Conservation (phyloP, 1,140 invertebrate genomes). For the Ceratina japonica region DNA sequence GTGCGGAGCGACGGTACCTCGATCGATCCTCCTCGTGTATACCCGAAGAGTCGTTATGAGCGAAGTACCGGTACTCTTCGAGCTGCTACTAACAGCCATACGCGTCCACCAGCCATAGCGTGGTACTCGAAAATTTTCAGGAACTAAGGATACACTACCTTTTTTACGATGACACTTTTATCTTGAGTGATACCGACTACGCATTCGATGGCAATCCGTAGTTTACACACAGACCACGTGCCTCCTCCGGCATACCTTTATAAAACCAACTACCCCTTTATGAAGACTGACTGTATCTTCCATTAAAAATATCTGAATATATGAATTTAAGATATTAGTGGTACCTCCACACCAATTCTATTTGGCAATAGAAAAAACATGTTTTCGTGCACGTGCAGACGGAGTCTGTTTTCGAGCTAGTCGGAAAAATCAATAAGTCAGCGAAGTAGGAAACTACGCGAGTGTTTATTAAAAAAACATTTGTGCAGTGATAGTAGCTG, state of each 20-base stretch:
- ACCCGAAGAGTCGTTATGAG: slow-evolving; percentile 57
- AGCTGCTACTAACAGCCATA: slow-evolving; percentile 51
- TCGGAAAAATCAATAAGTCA: not conserved
- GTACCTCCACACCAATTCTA: too few relatives aligned
- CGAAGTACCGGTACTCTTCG: slow-evolving; percentile 54
- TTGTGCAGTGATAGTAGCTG: not conserved
- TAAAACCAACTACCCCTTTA: too few relatives aligned
- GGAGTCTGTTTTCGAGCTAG: not conserved
- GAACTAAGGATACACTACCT: slow-evolving; percentile 38
- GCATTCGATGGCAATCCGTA: not conserved
- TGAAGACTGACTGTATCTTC: too few relatives aligned
- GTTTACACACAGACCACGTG: not conserved
- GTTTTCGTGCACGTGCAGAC: not conserved
- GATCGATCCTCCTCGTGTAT: slow-evolving; percentile 60
- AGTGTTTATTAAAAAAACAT: slow-evolving; percentile 3
- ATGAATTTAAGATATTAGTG: too few relatives aligned
- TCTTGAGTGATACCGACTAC: not conserved
- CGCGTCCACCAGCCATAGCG: slow-evolving; percentile 32
- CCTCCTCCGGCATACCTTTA: not conserved
- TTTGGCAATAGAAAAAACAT: too few relatives aligned
- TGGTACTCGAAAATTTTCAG: slow-evolving; percentile 45
- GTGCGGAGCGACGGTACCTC: slow-evolving; percentile 55
- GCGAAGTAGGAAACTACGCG: not conserved
- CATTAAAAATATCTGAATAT: too few relatives aligned
- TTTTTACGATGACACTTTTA: slow-evolving; percentile 22